Evolutionary conservation across 2,797 vertebrate species (phyloP), one percentile per base, ranked within the genome.

Genomic region (Gila robusta): DNA sequence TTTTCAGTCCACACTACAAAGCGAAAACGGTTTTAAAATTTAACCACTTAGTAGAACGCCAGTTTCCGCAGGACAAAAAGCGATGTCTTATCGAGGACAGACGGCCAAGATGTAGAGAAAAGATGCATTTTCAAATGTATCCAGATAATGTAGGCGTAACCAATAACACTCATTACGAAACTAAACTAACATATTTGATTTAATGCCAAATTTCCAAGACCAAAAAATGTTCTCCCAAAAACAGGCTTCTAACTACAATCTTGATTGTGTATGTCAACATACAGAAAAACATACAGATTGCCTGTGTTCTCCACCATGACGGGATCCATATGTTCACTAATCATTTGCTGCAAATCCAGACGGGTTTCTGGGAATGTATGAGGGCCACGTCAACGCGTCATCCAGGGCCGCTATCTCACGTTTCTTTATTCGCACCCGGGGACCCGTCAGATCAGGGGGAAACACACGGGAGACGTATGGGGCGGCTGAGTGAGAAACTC

Each of bases 351-450:
- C 49, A 64, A 80, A 72, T 80, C 28, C 28, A 49, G 21, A 64
- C 16, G 4, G 17, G 67, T 49, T 72, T 73, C 77, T 85, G 84
- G 84, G 54, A 85, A 85, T 47, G 19, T 39, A 21, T 32, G 16
- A 47, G 59, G 39, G 39, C 28, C 67, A 62, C 6, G 77, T 85
- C 84, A 73, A 26, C 32, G 16, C 39, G 26, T 72, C 39, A 62
- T 47, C 28, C 11, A 32, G 62, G 66, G 14, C 41, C 14, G n/a
- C 41, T 35, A 79, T 44, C 54, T 85, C 78, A 80, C 37, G 16
- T 80, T 87, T 79, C 72, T 70, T 56, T 71, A 87, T 66, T 47
- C 6, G 49, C 28, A 59, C 21, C 49, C n/a, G 16, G 81, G 72
- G 85, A 77, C 39, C 17, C 3, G 2, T 19, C 35, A 37, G 64